A percentile compares a stretch with the other conserved stretches of the same genome.
These are phyloP conservation scores for Clarias macrocephalus DNA, from an alignment of 2,113 vertebrate species.

Conservation along the genomic window DNA sequence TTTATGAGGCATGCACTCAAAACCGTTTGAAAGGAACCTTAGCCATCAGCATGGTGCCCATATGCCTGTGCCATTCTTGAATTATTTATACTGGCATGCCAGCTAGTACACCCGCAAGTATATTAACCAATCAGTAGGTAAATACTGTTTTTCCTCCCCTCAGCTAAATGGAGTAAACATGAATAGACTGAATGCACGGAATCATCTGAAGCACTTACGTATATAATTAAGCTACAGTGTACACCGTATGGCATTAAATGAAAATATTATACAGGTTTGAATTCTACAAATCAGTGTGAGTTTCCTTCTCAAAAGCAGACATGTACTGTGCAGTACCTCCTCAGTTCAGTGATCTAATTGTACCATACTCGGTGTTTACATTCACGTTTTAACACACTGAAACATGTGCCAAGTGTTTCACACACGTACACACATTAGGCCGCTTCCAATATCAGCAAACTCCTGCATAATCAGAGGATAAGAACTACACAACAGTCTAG, in stretches of 20 bases:
- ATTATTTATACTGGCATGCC: not conserved
- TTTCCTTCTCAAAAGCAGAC: not conserved
- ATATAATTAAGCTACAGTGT: not conserved
- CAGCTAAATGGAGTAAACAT: not conserved
- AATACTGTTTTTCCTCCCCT: not conserved
- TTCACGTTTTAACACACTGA: not conserved
- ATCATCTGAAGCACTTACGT: not conserved
- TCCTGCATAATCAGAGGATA: not conserved
- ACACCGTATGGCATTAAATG: not conserved
- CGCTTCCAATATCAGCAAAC: conserved; percentile 1
- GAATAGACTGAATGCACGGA: not conserved
- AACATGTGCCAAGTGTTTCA: conserved; percentile 10
- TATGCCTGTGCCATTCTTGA: not conserved
- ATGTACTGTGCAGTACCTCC: too few relatives aligned
- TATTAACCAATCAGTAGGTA: not conserved
- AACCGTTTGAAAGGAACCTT: not conserved
- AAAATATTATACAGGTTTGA: not conserved
- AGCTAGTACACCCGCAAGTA: not conserved
- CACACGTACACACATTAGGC: conserved; percentile 1
- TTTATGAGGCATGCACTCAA: not conserved
- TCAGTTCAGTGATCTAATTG: not conserved
- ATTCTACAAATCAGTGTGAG: not conserved
- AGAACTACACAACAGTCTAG: not conserved
- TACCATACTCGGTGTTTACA: not conserved
- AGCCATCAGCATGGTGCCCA: not conserved